Conservation (phyloP, 2,113 vertebrate species). For the Eulemur rufifrons region DNA sequence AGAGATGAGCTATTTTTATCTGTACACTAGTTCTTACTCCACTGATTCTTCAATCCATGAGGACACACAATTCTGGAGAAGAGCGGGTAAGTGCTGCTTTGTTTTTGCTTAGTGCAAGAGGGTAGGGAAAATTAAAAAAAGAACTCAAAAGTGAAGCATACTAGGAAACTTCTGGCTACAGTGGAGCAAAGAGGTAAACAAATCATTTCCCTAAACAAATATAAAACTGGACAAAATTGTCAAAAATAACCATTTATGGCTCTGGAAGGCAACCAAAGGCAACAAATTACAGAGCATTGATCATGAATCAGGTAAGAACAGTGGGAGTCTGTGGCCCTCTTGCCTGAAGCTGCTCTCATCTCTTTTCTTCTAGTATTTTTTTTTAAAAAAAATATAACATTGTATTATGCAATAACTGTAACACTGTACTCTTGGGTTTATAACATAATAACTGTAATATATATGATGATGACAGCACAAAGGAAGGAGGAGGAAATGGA, state of each 20-base stretch:
- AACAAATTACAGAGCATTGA: background rate
- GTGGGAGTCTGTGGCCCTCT: background rate
- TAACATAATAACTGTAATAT: background rate
- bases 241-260: background rate
- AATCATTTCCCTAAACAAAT: background rate
- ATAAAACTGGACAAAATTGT: background rate
- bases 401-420: background rate
- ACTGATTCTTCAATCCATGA: background rate
- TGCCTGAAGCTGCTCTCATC: background rate
- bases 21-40: background rate
- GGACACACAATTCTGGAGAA: background rate
- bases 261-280: background rate
- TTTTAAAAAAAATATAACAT: background rate
- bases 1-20: conserved; percentile 33
- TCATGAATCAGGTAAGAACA: background rate
- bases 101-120: background rate
- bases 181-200: background rate
- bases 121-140: background rate
- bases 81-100: background rate
- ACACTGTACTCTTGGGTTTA: background rate
- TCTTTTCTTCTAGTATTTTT: background rate
- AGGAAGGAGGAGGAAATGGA: too few relatives aligned
- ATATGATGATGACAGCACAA: background rate
- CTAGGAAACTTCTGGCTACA: background rate
- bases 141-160: background rate